These are phyloP conservation scores for Pangasius macronema DNA, from an alignment of 2,797 vertebrate genomes.

Conservation along the genomic window DNA sequence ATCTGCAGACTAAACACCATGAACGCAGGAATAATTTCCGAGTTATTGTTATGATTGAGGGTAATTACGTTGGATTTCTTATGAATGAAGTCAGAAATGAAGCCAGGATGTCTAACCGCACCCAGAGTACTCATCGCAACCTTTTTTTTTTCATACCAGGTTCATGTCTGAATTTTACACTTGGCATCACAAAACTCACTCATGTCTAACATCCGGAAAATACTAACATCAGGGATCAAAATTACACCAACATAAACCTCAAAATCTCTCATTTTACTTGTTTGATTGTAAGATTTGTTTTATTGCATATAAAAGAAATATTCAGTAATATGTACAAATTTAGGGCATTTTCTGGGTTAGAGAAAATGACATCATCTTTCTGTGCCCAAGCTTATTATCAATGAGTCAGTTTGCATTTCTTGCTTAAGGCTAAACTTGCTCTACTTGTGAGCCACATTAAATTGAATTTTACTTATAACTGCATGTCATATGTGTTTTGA, in stretches of 20 bases:
- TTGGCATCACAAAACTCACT: not conserved
- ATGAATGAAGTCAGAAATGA: conserved; percentile 25
- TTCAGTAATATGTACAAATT: not conserved
- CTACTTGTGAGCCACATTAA: not conserved
- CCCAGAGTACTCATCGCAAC: not conserved
- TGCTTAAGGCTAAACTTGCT: not conserved
- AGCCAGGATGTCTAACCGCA: conserved; percentile 7
- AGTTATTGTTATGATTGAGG: conserved; percentile 31
- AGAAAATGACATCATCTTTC: not conserved
- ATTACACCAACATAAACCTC: not conserved
- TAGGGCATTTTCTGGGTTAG: not conserved
- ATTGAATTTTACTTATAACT: not conserved
- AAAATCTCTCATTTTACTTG: not conserved
- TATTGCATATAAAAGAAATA: not conserved
- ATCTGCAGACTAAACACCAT: conserved; percentile 34
- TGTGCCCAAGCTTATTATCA: not conserved
- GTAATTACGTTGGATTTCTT: conserved; percentile 16
- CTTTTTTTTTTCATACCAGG: not conserved
- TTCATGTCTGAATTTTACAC: not conserved
- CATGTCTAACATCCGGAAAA: not conserved
- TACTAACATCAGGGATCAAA: not conserved
- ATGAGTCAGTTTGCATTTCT: not conserved
- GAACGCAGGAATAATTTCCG: conserved; percentile 20
- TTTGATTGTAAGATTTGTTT: not conserved
- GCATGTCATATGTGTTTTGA: not conserved